Evolutionary conservation across 2,888 invertebrate genomes (phyloP).

Genomic region (Xestoiulus laeticollis): DNA sequence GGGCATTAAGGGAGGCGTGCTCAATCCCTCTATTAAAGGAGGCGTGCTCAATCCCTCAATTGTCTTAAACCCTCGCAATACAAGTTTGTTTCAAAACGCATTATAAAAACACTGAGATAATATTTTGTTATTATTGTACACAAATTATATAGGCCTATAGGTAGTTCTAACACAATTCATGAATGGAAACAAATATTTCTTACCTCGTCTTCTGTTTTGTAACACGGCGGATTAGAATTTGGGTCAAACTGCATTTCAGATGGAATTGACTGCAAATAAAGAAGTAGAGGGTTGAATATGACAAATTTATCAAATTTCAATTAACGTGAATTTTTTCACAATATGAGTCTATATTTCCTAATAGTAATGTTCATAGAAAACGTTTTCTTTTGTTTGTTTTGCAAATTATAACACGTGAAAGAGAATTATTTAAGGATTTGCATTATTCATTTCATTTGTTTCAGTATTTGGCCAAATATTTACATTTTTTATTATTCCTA

Average conservation of each 20-base stretch:
- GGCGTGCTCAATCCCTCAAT: too few relatives aligned
- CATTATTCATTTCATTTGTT: neutral
- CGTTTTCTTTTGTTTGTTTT: too few relatives aligned
- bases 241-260: slow-evolving; percentile 99
- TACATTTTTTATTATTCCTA: neutral
- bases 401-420: neutral
- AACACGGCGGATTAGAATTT: slow-evolving; percentile 96
- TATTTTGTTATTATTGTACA: too few relatives aligned
- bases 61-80: too few relatives aligned
- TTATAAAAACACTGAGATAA: too few relatives aligned
- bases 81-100: too few relatives aligned
- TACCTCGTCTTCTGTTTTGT: slow-evolving; percentile 95
- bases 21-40: too few relatives aligned
- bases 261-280: slow-evolving; percentile 84
- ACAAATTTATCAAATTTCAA: neutral
- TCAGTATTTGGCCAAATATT: neutral
- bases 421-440: neutral
- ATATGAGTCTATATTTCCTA: neutral
- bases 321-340: neutral
- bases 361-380: neutral
- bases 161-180: neutral
- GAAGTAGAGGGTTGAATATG: neutral
- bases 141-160: too few relatives aligned
- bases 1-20: too few relatives aligned
- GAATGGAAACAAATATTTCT: slow-evolving; percentile 54